These are phyloP conservation scores for Phaenicophaeus curvirostris DNA, from an alignment of 2,797 vertebrate genomes.

Conservation along the genomic window DNA sequence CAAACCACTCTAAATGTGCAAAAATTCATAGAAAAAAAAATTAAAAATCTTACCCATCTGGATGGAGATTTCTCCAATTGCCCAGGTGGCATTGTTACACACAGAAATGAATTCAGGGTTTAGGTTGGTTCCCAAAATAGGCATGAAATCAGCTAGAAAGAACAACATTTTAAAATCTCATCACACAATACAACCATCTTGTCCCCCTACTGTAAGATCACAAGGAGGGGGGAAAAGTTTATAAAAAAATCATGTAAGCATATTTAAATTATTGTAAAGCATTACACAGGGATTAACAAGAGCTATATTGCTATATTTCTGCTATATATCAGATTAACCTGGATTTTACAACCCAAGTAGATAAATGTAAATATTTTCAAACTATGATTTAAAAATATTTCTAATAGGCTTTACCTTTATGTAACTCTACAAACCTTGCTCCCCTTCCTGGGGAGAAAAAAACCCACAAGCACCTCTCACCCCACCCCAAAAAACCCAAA, in stretches of 20 bases:
- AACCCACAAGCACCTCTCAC: neutral
- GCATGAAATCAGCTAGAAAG: constrained; percentile 92
- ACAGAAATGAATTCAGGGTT: constrained; percentile 98
- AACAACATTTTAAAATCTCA: constrained; percentile 34
- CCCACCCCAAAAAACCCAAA: too few relatives aligned
- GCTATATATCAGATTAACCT: neutral
- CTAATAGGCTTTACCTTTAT: neutral
- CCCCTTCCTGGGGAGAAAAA: neutral
- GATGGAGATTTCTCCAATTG: constrained; percentile 96
- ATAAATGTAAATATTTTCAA: neutral
- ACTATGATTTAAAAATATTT: neutral
- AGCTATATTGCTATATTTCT: neutral
- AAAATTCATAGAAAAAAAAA: neutral
- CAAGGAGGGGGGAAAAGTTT: accelerated
- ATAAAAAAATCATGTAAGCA: neutral
- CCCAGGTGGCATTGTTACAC: constrained; percentile 98
- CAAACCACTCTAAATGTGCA: neutral
- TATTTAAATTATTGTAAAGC: neutral
- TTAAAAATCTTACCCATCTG: constrained; percentile 89
- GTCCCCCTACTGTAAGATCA: neutral
- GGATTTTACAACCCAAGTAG: neutral
- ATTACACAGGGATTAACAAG: neutral
- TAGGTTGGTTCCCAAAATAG: constrained; percentile 93
- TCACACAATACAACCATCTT: neutral
- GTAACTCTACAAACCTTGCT: neutral